Evolutionary conservation across 2,888 invertebrate genomes (phyloP).

Genomic region (Malthinus flaveolus): DNA sequence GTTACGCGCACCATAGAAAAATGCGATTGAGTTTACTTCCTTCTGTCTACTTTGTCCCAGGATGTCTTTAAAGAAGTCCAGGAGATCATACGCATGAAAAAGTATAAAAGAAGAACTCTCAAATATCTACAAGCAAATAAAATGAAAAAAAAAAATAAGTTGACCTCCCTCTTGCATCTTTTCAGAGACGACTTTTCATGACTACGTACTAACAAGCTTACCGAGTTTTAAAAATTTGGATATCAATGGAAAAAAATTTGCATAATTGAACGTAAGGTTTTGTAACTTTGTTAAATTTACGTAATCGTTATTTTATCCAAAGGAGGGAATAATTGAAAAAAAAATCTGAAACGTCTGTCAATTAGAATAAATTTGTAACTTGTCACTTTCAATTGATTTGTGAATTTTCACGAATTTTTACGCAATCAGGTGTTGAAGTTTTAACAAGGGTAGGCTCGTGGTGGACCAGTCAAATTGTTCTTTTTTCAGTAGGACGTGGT

Average conservation of each 20-base stretch:
- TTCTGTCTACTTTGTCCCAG: constrained; percentile 26
- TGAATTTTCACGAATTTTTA: no score
- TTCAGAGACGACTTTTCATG: constrained; percentile 17
- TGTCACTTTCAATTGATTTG: neutral
- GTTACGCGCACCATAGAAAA: constrained; percentile 22
- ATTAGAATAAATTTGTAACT: constrained; percentile 2
- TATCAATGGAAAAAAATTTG: constrained; percentile 22
- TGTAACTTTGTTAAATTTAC: constrained; percentile 4
- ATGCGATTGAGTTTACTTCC: constrained; percentile 29
- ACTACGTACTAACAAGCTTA: constrained; percentile 27
- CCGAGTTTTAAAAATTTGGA: constrained; percentile 20
- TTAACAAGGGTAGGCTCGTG: no score
- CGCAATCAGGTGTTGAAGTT: no score
- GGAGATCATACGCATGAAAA: constrained; percentile 51
- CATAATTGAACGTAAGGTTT: constrained; percentile 18
- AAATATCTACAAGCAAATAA: constrained; percentile 7
- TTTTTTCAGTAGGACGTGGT: no score
- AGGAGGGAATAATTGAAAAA: neutral
- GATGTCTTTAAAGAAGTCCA: constrained; percentile 35
- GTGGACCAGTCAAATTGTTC: no score
- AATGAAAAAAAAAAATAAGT: constrained; percentile 16
- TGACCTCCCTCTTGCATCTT: constrained; percentile 15
- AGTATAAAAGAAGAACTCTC: constrained; percentile 52
- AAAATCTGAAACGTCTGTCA: neutral
- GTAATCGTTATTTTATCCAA: neutral